Base-by-base conservation (phyloP, 2,888 invertebrate genomes). In the Leptinotarsa haldemani region DNA sequence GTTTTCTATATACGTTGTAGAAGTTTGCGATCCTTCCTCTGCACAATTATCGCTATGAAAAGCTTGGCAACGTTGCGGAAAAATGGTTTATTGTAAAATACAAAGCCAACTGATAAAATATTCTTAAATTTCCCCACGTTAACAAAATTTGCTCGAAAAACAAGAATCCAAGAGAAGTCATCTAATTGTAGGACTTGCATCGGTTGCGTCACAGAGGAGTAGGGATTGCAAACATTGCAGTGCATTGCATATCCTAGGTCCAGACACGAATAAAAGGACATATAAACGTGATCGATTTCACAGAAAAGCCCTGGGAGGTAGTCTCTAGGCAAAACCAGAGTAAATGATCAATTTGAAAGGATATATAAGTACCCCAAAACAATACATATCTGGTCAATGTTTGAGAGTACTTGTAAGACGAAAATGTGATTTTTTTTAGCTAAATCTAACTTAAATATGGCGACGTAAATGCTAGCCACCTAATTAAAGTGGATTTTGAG, bases 371-470 rank as follows among this genome's bases (percentile, higher is more conserved):
- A 53, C 30, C 40, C 50, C 48, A 71, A 64, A 73, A 66, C 65
- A 70, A 50, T 58, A 50, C 46, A 65, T 20, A n/a, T 20, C 56
- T 48, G 71, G 40, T 50, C 16, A 20, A 25, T 15, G 53, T 71
- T 71, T 70, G 50, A 20, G 48, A 9, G 30, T 20, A 25, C 15
- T 48, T 48, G 46, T 66, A 70, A 63, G 48, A 64, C 5, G 47
- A 30, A 73, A 74, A 77, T 68, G 56, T 71, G 70, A 65, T 52
- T 77, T 81, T 85, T 85, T 86, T 85, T 84, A 82, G 83, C 81
- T 83, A 83, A 81, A 85, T 86, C 85, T 83, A 84, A 84, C 85
- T 86, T 87, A 88, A 88, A 88, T 84, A 88, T 88, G 88, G 88
- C 88, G 88, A 86, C 88, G 83, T 79, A 76, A 82, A 82, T 82